A percentile compares a stretch with the other conserved stretches of the same genome.
phyloP scores from a whole-genome alignment of 2,888 invertebrate genomes.

The Acleris laterana region DNA sequence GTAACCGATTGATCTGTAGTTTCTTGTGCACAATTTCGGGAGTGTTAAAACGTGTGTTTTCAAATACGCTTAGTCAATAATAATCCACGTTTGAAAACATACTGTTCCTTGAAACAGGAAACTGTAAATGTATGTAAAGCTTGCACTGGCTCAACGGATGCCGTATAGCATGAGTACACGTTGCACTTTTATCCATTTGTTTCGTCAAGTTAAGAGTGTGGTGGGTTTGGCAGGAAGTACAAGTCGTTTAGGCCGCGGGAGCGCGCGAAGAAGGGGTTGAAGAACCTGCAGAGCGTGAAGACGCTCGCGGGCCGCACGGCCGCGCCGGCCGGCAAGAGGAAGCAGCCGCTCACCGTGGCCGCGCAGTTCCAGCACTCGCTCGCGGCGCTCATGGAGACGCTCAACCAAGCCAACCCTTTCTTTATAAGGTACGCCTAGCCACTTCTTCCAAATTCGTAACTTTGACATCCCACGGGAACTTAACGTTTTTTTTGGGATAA shows the following conservation, averaged over 20 bases:
- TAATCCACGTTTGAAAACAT: too few relatives aligned
- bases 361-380: constrained; percentile 97
- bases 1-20: constrained; percentile 18
- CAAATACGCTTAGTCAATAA: too few relatives aligned
- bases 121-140: background rate
- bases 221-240: constrained; percentile 89
- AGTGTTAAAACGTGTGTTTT: background rate
- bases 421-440: constrained; percentile 71
- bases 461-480: too few relatives aligned
- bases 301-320: constrained; percentile 92
- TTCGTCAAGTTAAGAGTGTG: constrained; percentile 9
- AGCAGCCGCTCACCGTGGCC: constrained; percentile 96
- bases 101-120: too few relatives aligned
- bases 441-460: too few relatives aligned
- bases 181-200: background rate
- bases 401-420: constrained; percentile 90
- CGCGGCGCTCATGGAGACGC: constrained; percentile 95
- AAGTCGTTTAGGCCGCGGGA: constrained; percentile 95
- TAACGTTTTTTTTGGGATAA: too few relatives aligned
- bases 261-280: constrained; percentile 93
- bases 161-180: constrained; percentile 8
- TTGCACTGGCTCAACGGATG: background rate
- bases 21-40: constrained; percentile 20
- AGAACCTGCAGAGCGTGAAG: constrained; percentile 96
- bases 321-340: constrained; percentile 87